phyloP scores from a whole-genome alignment of 2,113 vertebrate genomes.

The Hippocampus comes region DNA sequence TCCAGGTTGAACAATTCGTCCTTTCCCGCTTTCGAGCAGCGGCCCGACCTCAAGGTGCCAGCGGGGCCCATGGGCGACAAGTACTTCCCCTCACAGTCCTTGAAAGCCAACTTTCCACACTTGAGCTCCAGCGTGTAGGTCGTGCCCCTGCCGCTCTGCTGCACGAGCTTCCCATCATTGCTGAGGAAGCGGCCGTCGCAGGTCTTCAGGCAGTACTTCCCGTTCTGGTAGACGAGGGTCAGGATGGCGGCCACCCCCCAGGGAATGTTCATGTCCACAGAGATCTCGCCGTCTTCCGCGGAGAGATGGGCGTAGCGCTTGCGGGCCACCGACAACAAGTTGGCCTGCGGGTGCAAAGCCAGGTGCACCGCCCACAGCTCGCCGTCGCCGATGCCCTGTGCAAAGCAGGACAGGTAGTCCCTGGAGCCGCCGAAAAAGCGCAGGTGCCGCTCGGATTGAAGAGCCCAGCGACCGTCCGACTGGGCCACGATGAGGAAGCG shows the following conservation, averaged over 20 bases:
- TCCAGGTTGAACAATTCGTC: conserved; percentile 95
- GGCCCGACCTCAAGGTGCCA: conserved; percentile 85
- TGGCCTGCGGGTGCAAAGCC: conserved; percentile 92
- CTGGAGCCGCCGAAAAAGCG: conserved; percentile 87
- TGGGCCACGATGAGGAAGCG: conserved; percentile 86
- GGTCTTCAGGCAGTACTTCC: conserved; percentile 88
- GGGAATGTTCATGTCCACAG: conserved; percentile 84
- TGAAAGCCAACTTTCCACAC: conserved; percentile 90
- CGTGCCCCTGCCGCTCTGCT: conserved; percentile 73
- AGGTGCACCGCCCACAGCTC: conserved; percentile 93
- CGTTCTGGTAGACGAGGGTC: conserved; percentile 85
- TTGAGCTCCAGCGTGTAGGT: conserved; percentile 90
- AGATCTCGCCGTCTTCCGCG: conserved; percentile 81
- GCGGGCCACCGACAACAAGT: conserved; percentile 87
- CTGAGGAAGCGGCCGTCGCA: conserved; percentile 86
- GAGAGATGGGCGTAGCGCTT: conserved; percentile 90
- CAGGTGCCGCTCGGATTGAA: conserved; percentile 85
- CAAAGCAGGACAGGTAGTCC: conserved; percentile 90
- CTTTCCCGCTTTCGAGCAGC: conserved; percentile 89
- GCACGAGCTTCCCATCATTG: conserved; percentile 82
- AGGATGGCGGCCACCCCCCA: conserved; percentile 92
- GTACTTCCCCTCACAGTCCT: conserved; percentile 91
- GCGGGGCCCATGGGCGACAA: conserved; percentile 87
- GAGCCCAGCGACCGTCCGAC: conserved; percentile 89
- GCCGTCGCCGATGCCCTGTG: conserved; percentile 79